Percentiles rank a stretch among this genome's conserved stretches.
These are phyloP conservation scores for Steatornis caripensis DNA, from an alignment of 2,113 vertebrate species.

Conservation along the genomic window DNA sequence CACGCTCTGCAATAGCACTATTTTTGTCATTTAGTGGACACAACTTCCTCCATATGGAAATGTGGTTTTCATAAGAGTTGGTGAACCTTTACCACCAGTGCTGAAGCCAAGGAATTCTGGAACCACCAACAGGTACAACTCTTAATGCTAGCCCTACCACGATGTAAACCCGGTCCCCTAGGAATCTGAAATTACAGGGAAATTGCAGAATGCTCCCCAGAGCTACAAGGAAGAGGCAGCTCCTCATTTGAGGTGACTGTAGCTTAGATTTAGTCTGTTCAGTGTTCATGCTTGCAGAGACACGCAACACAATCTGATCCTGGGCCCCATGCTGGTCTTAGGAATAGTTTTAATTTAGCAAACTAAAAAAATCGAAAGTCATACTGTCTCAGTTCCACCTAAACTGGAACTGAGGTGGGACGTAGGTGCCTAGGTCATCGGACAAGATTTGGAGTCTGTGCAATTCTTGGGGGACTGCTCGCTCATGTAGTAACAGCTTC, in stretches of 20 bases:
- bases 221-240: background rate
- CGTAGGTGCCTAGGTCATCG: background rate
- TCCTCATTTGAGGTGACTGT: conserved; percentile 38
- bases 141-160: background rate
- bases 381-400: background rate
- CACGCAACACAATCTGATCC: background rate
- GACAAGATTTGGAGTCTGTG: background rate
- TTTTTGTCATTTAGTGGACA: background rate
- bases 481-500: background rate
- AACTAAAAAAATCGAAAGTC: background rate
- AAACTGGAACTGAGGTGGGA: background rate
- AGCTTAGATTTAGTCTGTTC: background rate
- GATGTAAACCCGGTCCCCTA: conserved; percentile 3
- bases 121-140: conserved; percentile 2
- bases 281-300: background rate
- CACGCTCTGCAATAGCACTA: background rate
- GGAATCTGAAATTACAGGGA: conserved; percentile 31
- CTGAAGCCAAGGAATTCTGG: conserved; percentile 1
- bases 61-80: conserved; percentile 29
- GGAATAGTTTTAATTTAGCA: conserved; percentile 40
- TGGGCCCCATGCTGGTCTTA: background rate
- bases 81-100: conserved; percentile 7
- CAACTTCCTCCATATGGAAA: conserved; percentile 32
- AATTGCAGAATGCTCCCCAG: background rate
- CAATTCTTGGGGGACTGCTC: accelerated